phyloP scores from a whole-genome alignment of 2,113 vertebrate genomes.

The Brienomyrus brachyistius region DNA sequence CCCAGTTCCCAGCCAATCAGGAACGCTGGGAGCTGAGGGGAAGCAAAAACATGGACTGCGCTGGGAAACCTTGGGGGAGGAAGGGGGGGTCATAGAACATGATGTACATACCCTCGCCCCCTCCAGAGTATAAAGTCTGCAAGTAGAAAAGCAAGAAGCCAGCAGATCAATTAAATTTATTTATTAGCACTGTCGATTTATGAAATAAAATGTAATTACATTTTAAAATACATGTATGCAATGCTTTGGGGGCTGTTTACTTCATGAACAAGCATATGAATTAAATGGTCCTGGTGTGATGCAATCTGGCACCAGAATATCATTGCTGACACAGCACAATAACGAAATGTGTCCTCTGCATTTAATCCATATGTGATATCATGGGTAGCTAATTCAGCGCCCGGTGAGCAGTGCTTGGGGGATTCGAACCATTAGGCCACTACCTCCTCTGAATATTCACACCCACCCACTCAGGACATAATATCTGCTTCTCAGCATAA shows the following conservation, averaged over 20 bases:
- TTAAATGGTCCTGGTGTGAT: not conserved
- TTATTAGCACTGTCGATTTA: conserved; percentile 30
- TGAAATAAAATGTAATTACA: not conserved
- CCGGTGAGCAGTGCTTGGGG: too few species aligned
- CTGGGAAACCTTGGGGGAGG: not conserved
- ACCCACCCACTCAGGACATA: not conserved
- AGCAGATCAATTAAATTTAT: conserved; percentile 33
- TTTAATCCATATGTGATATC: too few species aligned
- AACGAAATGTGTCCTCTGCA: too few species aligned
- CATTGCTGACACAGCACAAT: too few species aligned
- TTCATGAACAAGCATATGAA: not conserved
- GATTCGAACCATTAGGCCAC: conserved; percentile 9
- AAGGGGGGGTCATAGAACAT: not conserved
- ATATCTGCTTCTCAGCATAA: not conserved
- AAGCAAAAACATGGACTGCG: too few species aligned
- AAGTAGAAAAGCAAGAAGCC: not conserved
- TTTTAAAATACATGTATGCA: not conserved
- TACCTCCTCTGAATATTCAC: conserved; percentile 16
- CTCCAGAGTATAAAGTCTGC: not conserved
- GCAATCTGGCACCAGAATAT: not conserved
- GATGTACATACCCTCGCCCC: not conserved
- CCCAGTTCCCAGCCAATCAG: not conserved
- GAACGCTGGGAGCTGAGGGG: not conserved
- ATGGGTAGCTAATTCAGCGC: too few species aligned
- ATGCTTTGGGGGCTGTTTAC: not conserved